A percentile compares a stretch with the other conserved stretches of the same genome.
Evolutionary conservation across 2,797 vertebrate genomes (phyloP).

Genomic region (Glossophaga mutica): DNA sequence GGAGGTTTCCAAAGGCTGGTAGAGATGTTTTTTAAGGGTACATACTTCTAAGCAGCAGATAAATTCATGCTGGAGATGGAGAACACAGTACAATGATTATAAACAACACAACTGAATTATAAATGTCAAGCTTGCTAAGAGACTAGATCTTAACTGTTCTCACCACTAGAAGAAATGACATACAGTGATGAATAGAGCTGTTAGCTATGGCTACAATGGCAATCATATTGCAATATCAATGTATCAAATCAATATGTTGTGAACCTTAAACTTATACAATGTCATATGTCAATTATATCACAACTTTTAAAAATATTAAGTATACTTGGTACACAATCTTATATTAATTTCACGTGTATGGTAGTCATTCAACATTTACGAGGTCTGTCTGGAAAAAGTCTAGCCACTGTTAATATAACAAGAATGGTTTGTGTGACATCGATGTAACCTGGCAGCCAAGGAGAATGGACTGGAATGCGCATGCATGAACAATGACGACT

Average conservation of each 20-base stretch:
- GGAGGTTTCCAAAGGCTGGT: background rate
- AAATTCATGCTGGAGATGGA: background rate
- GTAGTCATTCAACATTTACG: background rate
- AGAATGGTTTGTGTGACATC: background rate
- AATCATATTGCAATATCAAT: background rate
- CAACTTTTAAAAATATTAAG: background rate
- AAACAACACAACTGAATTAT: background rate
- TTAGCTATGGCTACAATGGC: background rate
- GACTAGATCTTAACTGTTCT: background rate
- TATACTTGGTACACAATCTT: background rate
- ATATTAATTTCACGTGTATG: background rate
- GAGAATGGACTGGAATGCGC: background rate
- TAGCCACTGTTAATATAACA: background rate
- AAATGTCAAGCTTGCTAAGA: background rate
- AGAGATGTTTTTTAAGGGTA: background rate
- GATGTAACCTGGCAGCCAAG: background rate
- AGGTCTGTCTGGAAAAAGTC: background rate
- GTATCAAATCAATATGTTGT: background rate
- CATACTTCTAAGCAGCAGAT: background rate
- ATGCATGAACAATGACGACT: background rate
- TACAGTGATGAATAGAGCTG: background rate
- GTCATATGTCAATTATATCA: background rate
- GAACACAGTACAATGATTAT: background rate
- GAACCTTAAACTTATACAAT: background rate
- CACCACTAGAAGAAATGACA: background rate